Evolutionary conservation across 2,113 vertebrate species (phyloP).

Genomic region (Rattus norvegicus): GRCr8 NC_086025.1:28062501-28063000

Average conservation of each 20-base stretch:
- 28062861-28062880: not conserved
- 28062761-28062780: not conserved
- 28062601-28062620: not conserved
- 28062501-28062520: not conserved
- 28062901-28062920: not conserved
- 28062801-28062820: not conserved
- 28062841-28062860: not conserved
- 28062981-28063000: not conserved
- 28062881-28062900: not conserved
- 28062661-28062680: not conserved
- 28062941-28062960: not conserved
- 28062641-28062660: not conserved
- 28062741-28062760: not conserved
- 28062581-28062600: not conserved
- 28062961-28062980: not conserved
- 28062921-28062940: not conserved
- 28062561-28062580: not conserved
- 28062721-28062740: not conserved
- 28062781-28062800: not conserved
- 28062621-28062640: not conserved
- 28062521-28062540: not conserved
- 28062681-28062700: not conserved
- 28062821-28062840: not conserved
- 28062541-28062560: not conserved
- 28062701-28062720: not conserved